Percentiles rank a stretch among this genome's conserved stretches.
Evolutionary conservation across 2,888 invertebrate species (phyloP).

Genomic region (Parochlus steinenii): DNA sequence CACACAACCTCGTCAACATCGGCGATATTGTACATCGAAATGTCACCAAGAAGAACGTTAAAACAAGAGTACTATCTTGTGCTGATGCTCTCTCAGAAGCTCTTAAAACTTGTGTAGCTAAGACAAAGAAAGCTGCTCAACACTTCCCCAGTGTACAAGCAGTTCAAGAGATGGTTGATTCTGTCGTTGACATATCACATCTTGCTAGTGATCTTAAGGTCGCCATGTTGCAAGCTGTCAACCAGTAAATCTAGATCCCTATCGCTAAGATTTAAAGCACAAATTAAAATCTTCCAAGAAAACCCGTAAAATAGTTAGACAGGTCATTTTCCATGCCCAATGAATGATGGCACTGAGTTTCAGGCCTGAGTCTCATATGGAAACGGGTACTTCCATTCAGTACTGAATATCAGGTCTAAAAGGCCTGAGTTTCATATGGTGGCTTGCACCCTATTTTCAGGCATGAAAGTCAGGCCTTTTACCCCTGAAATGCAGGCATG

Average conservation of each 20-base stretch:
- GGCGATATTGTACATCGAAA: slow-evolving; percentile 87
- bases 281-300: no score
- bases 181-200: slow-evolving; percentile 71
- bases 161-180: slow-evolving; percentile 87
- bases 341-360: no score
- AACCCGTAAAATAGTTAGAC: no score
- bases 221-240: slow-evolving; percentile 51
- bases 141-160: slow-evolving; percentile 83
- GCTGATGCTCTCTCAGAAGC: slow-evolving; percentile 69
- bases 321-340: no score
- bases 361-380: no score
- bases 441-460: no score
- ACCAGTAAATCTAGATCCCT: slow-evolving; percentile 14
- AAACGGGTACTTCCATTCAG: no score
- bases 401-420: no score
- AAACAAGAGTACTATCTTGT: slow-evolving; percentile 53
- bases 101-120: slow-evolving; percentile 63
- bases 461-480: no score
- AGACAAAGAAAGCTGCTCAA: slow-evolving; percentile 80
- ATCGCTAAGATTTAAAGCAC: no score
- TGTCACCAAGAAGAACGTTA: slow-evolving; percentile 54
- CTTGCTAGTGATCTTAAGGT: slow-evolving; percentile 66
- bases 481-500: no score
- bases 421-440: no score
- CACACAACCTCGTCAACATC: slow-evolving; percentile 84